Evolutionary conservation across 2,888 invertebrate genomes (phyloP), one percentile per base, ranked within the genome.

Genomic region (Fissipunctia ypsillon): DNA sequence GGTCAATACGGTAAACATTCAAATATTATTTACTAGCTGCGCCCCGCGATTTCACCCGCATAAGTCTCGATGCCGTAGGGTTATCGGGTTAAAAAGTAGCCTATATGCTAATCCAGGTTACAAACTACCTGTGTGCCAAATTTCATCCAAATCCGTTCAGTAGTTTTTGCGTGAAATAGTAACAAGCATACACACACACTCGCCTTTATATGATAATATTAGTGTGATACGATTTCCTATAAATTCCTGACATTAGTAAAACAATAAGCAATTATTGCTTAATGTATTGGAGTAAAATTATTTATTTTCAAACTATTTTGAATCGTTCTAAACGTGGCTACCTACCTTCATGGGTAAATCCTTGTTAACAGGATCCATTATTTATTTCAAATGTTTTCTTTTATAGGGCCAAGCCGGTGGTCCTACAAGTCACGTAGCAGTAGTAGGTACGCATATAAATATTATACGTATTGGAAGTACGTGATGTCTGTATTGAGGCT

Each of bases 401-500:
- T 61, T 56, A 61, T 16, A 35, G 16, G 43, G 41, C n/a, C 41
- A 68, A 0, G 16, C 3, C 7, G 22, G 35, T 50, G 35, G 28
- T 54, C 54, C 50, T 38, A 0, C 4, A 9, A 48, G 60, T 74
- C 78, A 78, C 78, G 80, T 78, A 64, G 9, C 7, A 73, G 45
- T 66, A 50, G 25, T 67, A 31, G 56, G 43, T 76, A 38, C 60
- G 43, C 28, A 41, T 45, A 48, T n/a, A 3, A 38, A 4, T 9
- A n/a, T n/a, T 28, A 57, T 68, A 45, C 31, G 19, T 45, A 59
- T 48, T 64, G 48, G 19, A 2, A 22, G 22, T 79, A 79, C 81
- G 80, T 80, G 80, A 64, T 43, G 69, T 19, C 48, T 57, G 76
- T 67, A 59, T 80, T 28, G 35, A 76, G 31, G 31, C 28, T 80